Evolutionary conservation across 1,140 invertebrate species (phyloP).

Genomic region (Drosophila parvula): DNA sequence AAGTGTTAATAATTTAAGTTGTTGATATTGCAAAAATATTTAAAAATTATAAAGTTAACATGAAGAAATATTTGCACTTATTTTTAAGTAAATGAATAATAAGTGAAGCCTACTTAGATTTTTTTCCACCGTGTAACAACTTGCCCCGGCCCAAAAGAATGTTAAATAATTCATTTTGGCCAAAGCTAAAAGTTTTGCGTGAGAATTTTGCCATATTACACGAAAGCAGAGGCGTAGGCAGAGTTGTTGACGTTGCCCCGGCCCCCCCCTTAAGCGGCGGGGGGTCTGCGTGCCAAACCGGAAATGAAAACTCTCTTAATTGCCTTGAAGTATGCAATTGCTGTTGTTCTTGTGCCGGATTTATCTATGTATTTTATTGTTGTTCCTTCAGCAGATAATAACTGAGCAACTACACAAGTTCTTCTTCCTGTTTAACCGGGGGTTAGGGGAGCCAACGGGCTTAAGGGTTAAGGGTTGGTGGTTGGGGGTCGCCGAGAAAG

Average conservation of each 20-base stretch:
- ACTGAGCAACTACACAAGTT: conserved; percentile 51
- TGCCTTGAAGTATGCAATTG: conserved; percentile 76
- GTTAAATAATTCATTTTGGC: conserved; percentile 78
- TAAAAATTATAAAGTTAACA: not conserved
- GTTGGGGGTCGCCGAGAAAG: conserved; percentile 17
- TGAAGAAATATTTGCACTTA: not conserved
- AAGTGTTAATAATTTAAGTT: not conserved
- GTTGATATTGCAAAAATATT: no score
- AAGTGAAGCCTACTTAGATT: not conserved
- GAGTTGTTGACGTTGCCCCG: conserved; percentile 29
- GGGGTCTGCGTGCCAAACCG: conserved; percentile 70
- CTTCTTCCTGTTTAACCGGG: conserved; percentile 10
- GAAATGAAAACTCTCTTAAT: conserved; percentile 79
- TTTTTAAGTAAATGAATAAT: not conserved
- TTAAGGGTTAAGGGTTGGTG: conserved; percentile 9
- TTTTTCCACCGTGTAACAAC: conserved; percentile 11
- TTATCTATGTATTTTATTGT: conserved; percentile 53
- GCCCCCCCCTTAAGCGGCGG: no score
- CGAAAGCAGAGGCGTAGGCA: conserved; percentile 23
- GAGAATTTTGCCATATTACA: conserved; percentile 79
- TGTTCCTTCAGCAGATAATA: conserved; percentile 54
- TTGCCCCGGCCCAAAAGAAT: conserved; percentile 59
- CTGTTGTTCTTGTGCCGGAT: conserved; percentile 43
- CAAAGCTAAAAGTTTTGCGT: conserved; percentile 68
- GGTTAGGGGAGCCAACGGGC: not conserved